Percentiles rank a stretch among this genome's conserved stretches.
Conservation (phyloP, 2,888 invertebrate genomes). For the Stenchaetothrips biformis region DNA sequence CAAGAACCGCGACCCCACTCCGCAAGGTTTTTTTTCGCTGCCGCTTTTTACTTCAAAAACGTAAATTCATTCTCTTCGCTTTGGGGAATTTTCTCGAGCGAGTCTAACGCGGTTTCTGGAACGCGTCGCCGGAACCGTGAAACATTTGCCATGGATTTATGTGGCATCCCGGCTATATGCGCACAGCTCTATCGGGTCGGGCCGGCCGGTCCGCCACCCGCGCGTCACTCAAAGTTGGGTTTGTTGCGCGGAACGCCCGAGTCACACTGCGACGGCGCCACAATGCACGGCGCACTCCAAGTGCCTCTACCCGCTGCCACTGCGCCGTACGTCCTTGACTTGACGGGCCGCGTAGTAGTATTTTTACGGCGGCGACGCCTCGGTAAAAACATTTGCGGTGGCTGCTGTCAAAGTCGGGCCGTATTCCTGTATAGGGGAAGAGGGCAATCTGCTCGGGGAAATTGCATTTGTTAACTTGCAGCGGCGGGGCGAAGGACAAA, state of each 20-base stretch:
- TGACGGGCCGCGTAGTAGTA: neutral
- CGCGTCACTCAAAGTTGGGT: too few species aligned
- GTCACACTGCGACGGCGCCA: too few species aligned
- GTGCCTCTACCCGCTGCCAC: neutral
- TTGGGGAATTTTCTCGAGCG: too few species aligned
- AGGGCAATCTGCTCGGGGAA: slow-evolving; percentile 10
- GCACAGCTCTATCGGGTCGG: too few species aligned
- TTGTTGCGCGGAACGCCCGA: too few species aligned
- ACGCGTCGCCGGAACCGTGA: too few species aligned
- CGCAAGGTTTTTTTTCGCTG: neutral
- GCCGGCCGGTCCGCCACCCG: too few species aligned
- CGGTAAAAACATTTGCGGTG: neutral
- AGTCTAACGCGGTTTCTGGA: too few species aligned
- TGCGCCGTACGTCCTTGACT: neutral
- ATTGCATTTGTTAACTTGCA: slow-evolving; percentile 20
- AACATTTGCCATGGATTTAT: too few species aligned
- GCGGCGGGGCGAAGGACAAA: neutral
- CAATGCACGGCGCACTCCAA: neutral
- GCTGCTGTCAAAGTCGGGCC: neutral
- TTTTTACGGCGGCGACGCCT: neutral
- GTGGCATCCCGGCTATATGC: too few species aligned
- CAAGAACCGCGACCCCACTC: neutral
- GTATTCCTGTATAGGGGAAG: neutral
- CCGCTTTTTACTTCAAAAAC: too few species aligned
- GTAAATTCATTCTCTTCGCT: too few species aligned